Percentiles rank a stretch among this genome's conserved stretches.
Conservation (phyloP, 37 sponge, comb jelly and placozoan genomes). For the Tethya wilhelma region DNA sequence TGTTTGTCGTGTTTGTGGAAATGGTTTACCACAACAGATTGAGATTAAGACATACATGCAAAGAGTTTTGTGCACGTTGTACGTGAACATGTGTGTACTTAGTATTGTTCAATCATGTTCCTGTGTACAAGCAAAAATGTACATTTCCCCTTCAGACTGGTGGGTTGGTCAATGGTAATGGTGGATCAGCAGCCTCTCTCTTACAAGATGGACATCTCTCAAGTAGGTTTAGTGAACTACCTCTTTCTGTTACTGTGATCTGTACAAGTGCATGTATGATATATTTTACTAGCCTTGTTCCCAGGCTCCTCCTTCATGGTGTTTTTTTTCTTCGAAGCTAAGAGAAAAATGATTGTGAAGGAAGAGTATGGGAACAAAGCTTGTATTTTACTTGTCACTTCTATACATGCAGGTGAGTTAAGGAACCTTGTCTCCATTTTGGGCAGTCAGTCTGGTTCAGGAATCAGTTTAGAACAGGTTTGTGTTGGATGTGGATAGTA, state of each 20-base stretch:
- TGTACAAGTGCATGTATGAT: background rate
- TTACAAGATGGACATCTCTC: slow-evolving; percentile 7
- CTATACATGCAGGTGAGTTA: slow-evolving; percentile 20
- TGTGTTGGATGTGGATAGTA: background rate
- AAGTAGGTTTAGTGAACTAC: slow-evolving; percentile 14
- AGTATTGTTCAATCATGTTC: no score
- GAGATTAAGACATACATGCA: no score
- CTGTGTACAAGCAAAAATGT: no score
- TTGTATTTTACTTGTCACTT: background rate
- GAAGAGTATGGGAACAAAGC: no score
- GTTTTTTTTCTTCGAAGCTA: no score
- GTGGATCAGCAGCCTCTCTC: background rate
- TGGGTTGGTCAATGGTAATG: background rate
- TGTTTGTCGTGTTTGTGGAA: no score
- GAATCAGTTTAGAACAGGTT: slow-evolving; percentile 48
- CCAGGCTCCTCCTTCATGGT: no score
- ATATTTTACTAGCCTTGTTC: no score
- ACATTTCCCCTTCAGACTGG: background rate
- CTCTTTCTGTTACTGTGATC: background rate
- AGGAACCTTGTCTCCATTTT: slow-evolving; percentile 31
- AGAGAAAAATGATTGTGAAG: no score
- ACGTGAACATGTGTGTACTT: no score
- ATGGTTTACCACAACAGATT: no score
- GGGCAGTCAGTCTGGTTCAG: slow-evolving; percentile 15
- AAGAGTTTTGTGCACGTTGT: no score